These are phyloP conservation scores for Drosophila arizonae DNA, from an alignment of 1,140 invertebrate genomes.

Conservation along the genomic window DNA sequence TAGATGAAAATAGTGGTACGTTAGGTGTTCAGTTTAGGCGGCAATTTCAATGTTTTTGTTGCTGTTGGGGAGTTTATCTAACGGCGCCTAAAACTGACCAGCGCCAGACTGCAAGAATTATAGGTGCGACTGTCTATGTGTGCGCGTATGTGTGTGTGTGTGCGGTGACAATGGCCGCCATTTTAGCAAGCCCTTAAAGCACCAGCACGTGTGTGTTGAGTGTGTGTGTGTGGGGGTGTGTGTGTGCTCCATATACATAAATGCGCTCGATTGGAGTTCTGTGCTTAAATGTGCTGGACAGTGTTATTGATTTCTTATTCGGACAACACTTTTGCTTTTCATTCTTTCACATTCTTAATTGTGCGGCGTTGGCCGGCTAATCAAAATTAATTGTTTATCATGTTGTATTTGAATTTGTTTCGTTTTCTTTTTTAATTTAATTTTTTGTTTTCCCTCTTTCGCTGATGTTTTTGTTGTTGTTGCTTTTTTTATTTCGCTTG, in stretches of 20 bases:
- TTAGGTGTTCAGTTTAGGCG: slow-evolving; percentile 2
- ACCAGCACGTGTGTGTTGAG: slow-evolving; percentile 10
- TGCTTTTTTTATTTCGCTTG: slow-evolving; percentile 26
- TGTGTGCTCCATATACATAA: slow-evolving; percentile 34
- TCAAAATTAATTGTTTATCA: slow-evolving; percentile 82
- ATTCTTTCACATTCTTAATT: slow-evolving; percentile 55
- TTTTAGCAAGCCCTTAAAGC: slow-evolving; percentile 51
- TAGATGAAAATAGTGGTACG: background rate
- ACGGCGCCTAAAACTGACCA: slow-evolving; percentile 65
- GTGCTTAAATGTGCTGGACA: slow-evolving; percentile 30
- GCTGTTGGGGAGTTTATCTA: slow-evolving; percentile 57
- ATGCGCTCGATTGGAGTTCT: slow-evolving; percentile 13
- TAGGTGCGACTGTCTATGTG: slow-evolving; percentile 48
- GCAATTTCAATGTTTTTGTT: slow-evolving; percentile 27
- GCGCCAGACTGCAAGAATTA: slow-evolving; percentile 66
- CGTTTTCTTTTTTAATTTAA: slow-evolving; percentile 53
- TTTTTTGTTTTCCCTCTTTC: background rate
- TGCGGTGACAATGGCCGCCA: slow-evolving; percentile 78
- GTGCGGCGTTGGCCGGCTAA: slow-evolving; percentile 65
- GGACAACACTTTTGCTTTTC: slow-evolving; percentile 67
- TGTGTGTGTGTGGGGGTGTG: slow-evolving; percentile 9
- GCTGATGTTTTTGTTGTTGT: background rate
- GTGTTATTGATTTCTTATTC: slow-evolving; percentile 64
- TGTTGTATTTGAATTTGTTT: slow-evolving; percentile 79
- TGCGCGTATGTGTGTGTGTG: slow-evolving; percentile 13